Conservation (phyloP, 64 coral and sea anemone genomes). For the Porites australiensis region DNA sequence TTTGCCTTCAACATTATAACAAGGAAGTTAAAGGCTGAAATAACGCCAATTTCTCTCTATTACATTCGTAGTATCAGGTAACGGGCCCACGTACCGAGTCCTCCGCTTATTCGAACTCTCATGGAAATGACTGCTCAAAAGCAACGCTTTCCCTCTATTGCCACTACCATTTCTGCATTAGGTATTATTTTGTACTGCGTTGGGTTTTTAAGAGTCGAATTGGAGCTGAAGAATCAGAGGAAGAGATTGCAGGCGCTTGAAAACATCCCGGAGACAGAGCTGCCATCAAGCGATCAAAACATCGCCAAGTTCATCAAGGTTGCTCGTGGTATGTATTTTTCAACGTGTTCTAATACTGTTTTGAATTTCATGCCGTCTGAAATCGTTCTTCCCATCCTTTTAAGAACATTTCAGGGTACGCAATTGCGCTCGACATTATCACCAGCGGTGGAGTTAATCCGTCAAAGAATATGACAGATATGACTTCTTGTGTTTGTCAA, state of each 20-base stretch:
- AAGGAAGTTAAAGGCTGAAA: too few relatives aligned
- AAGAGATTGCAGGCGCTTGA: constrained; percentile 23
- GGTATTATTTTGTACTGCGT: constrained; percentile 13
- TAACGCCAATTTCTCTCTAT: too few relatives aligned
- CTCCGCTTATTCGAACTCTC: too few relatives aligned
- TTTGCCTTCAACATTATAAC: too few relatives aligned
- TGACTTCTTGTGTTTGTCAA: too few relatives aligned
- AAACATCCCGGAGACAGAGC: neutral
- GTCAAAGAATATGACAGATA: too few relatives aligned
- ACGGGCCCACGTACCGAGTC: too few relatives aligned
- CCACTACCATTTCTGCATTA: constrained; percentile 7
- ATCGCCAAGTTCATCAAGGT: neutral
- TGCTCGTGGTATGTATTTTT: neutral
- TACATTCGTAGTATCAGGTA: too few relatives aligned
- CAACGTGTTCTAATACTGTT: too few relatives aligned
- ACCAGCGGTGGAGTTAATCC: too few relatives aligned
- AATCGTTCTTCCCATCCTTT: neutral
- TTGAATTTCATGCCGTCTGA: neutral
- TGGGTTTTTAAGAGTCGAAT: constrained; percentile 41
- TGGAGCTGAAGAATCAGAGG: constrained; percentile 6
- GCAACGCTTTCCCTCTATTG: constrained; percentile 12
- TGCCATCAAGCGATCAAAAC: neutral
- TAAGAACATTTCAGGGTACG: too few relatives aligned
- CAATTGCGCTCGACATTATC: too few relatives aligned
- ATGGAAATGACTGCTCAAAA: constrained; percentile 3